These are phyloP conservation scores for Chaetophractus vellerosus DNA, from an alignment of 2,797 vertebrate genomes.

Conservation along the genomic window DNA sequence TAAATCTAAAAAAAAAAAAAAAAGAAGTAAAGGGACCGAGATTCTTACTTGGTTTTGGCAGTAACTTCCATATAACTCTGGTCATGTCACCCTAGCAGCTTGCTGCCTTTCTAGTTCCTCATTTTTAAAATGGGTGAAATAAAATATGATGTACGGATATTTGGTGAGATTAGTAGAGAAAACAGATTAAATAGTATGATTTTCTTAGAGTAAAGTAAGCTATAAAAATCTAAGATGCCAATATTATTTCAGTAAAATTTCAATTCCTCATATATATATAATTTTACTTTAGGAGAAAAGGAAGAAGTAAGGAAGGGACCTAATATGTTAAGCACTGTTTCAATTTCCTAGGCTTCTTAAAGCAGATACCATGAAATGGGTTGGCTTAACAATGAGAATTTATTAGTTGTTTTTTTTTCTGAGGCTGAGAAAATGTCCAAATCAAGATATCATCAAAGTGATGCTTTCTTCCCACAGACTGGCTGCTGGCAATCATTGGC, in stretches of 20 bases:
- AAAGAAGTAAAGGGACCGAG: background rate
- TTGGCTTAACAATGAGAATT: too few relatives aligned
- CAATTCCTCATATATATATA: background rate
- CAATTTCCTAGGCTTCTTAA: too few relatives aligned
- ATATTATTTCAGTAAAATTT: slow-evolving; percentile 24
- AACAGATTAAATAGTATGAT: slow-evolving; percentile 41
- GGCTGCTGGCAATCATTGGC: too few relatives aligned
- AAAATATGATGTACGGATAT: slow-evolving; percentile 10
- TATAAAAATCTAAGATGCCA: slow-evolving; percentile 46
- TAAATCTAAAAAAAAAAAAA: too few relatives aligned
- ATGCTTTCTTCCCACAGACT: too few relatives aligned
- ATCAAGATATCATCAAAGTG: too few relatives aligned
- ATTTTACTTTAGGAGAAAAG: slow-evolving; percentile 34
- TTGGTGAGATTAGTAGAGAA: slow-evolving; percentile 57
- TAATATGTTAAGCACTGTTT: background rate
- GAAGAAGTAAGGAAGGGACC: background rate
- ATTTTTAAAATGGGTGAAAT: slow-evolving; percentile 54
- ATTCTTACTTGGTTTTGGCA: slow-evolving; percentile 37
- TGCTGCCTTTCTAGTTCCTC: slow-evolving; percentile 57
- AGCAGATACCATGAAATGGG: too few relatives aligned
- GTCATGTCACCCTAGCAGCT: background rate
- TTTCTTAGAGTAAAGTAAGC: slow-evolving; percentile 57
- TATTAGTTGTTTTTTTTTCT: too few relatives aligned
- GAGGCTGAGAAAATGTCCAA: too few relatives aligned
- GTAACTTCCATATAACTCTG: slow-evolving; percentile 63